Evolutionary conservation across 2,888 invertebrate genomes (phyloP).

Genomic region (Thera obeliscata): DNA sequence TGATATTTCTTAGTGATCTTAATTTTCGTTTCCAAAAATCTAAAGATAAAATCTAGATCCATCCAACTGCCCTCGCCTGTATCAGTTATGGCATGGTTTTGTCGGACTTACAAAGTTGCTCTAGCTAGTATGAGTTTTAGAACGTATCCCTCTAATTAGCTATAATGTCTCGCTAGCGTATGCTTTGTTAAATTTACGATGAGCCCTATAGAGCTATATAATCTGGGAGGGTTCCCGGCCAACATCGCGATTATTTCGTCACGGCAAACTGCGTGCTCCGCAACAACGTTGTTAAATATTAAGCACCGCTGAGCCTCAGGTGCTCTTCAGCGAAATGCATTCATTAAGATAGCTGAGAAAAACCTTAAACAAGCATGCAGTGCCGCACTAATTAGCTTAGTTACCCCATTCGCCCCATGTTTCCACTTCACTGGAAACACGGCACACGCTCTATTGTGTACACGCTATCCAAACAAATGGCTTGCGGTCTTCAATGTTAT

Average conservation of each 20-base stretch:
- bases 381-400: conserved; percentile 60
- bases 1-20: neutral
- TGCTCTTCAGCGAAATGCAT: conserved; percentile 69
- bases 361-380: conserved; percentile 60
- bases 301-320: conserved; percentile 60
- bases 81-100: too few species aligned
- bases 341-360: conserved; percentile 67
- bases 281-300: conserved; percentile 66
- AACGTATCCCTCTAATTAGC: conserved; percentile 25
- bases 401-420: conserved; percentile 43
- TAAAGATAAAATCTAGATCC: too few species aligned
- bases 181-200: conserved; percentile 29
- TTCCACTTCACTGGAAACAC: conserved; percentile 27
- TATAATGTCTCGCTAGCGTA: conserved; percentile 26
- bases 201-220: conserved; percentile 27
- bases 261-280: conserved; percentile 31
- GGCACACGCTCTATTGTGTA: conserved; percentile 21
- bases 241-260: conserved; percentile 35
- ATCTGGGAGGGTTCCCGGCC: conserved; percentile 24
- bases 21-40: too few species aligned
- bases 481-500: conserved; percentile 18
- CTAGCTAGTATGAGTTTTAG: conserved; percentile 2
- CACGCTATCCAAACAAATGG: conserved; percentile 25
- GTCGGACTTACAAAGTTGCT: conserved; percentile 1
- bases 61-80: too few species aligned